A percentile compares a stretch with the other conserved stretches of the same genome.
phyloP scores from a whole-genome alignment of 35 echinoderm and acorn worm species.

The Stichopus chloronotus region DNA sequence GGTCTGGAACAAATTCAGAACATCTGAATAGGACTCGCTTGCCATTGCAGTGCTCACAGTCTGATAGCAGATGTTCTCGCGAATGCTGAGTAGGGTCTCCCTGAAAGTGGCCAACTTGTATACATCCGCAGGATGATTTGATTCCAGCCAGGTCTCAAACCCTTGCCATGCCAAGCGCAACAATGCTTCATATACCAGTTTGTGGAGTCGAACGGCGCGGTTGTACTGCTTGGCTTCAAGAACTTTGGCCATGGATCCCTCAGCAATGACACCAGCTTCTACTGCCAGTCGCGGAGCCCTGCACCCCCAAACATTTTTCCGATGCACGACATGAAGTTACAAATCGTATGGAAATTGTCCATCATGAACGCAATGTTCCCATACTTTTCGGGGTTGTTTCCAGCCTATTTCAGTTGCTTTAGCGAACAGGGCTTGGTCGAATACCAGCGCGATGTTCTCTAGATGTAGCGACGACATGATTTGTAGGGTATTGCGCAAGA shows the following conservation, averaged over 20 bases:
- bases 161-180: slow-evolving; percentile 31
- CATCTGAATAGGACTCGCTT: not conserved
- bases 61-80: not conserved
- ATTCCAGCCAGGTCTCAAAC: slow-evolving; percentile 20
- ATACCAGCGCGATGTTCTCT: not conserved
- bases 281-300: slow-evolving; percentile 51
- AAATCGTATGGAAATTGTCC: slow-evolving; percentile 55
- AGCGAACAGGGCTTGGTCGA: slow-evolving; percentile 56
- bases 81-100: not conserved
- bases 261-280: slow-evolving; percentile 51
- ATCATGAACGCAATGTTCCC: slow-evolving; percentile 4
- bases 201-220: slow-evolving; percentile 60
- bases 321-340: slow-evolving; percentile 53
- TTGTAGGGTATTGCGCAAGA: not conserved
- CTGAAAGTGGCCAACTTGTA: not conserved
- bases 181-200: slow-evolving; percentile 55
- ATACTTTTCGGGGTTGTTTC: slow-evolving; percentile 34
- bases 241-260: slow-evolving; percentile 47
- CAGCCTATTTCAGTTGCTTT: slow-evolving; percentile 53
- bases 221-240: slow-evolving; percentile 54
- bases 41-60: not conserved
- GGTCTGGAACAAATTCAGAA: not conserved
- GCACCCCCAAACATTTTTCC: slow-evolving; percentile 46
- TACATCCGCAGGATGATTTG: not conserved
- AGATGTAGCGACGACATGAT: slow-evolving; percentile 19